A percentile compares a stretch with the other conserved stretches of the same genome.
These are phyloP conservation scores for Diaperis boleti DNA, from an alignment of 2,888 invertebrate genomes.

Conservation along the genomic window DNA sequence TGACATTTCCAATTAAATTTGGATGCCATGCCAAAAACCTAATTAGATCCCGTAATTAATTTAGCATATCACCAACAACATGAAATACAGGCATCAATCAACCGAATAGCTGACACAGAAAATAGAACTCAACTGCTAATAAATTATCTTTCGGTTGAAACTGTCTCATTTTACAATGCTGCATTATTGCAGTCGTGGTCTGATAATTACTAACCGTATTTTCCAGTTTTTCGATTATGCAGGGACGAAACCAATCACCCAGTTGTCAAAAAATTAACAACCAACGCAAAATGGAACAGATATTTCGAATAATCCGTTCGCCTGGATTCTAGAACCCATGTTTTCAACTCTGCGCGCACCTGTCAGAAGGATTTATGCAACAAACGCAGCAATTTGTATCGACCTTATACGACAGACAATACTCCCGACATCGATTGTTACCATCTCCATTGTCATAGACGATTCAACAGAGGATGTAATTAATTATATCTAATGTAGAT, in stretches of 20 bases:
- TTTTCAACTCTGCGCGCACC: conserved; percentile 23
- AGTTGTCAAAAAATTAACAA: too few relatives aligned
- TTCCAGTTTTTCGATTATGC: background rate
- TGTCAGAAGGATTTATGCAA: conserved; percentile 36
- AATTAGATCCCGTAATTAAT: conserved; percentile 42
- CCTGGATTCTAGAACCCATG: too few relatives aligned
- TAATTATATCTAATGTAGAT: conserved; percentile 53
- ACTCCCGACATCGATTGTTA: conserved; percentile 53
- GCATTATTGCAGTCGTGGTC: background rate
- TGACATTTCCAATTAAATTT: conserved; percentile 42
- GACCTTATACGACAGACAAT: conserved; percentile 49
- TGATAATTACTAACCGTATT: too few relatives aligned
- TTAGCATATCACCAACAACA: conserved; percentile 33
- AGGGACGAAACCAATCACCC: background rate
- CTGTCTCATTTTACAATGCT: conserved; percentile 11
- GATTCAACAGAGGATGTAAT: conserved; percentile 54
- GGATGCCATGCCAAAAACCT: conserved; percentile 38
- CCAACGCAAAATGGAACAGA: too few relatives aligned
- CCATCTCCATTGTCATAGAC: conserved; percentile 52
- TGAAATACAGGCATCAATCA: conserved; percentile 29
- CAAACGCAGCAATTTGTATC: conserved; percentile 53
- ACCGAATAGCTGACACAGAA: conserved; percentile 34
- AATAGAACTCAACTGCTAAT: conserved; percentile 30
- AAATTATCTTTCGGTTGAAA: conserved; percentile 18
- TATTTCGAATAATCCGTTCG: too few relatives aligned